Conservation (phyloP, 1,140 invertebrate species). For the Orussus abietinus region DNA sequence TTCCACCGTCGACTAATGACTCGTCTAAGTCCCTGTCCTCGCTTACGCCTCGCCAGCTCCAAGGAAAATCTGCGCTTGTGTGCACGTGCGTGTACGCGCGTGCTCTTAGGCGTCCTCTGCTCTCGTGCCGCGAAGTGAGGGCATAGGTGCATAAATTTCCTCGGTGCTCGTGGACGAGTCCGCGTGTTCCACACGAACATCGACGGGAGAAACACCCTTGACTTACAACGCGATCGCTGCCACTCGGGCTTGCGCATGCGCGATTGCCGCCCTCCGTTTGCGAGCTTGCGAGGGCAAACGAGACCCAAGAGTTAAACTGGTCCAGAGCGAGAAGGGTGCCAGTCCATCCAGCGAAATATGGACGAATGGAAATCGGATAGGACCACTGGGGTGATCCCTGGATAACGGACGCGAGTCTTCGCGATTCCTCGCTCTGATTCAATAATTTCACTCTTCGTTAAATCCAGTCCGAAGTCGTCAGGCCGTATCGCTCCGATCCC, state of each 20-base stretch:
- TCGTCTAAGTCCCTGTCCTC: conserved; percentile 16
- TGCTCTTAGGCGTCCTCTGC: not conserved
- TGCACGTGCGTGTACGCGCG: conserved; percentile 10
- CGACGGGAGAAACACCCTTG: conserved; percentile 6
- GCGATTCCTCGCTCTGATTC: too few species aligned
- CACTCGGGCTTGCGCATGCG: conserved; percentile 10
- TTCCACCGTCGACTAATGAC: conserved; percentile 28
- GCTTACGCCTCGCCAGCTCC: conserved; percentile 11
- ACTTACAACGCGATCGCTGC: conserved; percentile 17
- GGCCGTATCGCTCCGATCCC: too few species aligned
- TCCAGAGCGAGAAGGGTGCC: too few species aligned
- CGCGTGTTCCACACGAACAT: not conserved
- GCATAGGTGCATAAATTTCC: conserved; percentile 17
- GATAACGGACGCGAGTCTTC: too few species aligned
- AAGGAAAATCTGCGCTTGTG: conserved; percentile 9
- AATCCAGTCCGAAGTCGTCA: too few species aligned
- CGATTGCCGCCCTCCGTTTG: too few species aligned
- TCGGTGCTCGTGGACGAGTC: conserved; percentile 9
- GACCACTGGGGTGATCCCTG: too few species aligned
- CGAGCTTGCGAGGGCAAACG: too few species aligned
- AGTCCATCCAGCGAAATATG: too few species aligned
- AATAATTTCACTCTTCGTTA: too few species aligned
- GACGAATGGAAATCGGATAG: too few species aligned
- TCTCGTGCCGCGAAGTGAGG: conserved; percentile 2
- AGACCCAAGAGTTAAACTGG: too few species aligned